Evolutionary conservation across 2,797 vertebrate genomes (phyloP), one percentile per base, ranked within the genome.

Genomic region (Cossypha polioptera): DNA sequence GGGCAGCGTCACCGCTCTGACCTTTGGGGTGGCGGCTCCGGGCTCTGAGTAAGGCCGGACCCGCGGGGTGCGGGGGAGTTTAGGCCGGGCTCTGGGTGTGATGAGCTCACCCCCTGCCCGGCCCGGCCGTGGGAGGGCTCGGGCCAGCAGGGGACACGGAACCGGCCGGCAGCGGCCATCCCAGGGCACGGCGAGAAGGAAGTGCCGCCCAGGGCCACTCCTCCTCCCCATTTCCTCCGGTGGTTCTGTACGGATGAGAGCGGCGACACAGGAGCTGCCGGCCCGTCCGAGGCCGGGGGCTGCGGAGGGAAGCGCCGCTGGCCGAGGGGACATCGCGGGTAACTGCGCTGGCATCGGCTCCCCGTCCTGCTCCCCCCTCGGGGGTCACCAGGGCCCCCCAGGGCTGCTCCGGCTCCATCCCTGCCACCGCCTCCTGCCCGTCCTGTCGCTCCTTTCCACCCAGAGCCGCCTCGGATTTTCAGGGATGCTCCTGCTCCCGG

Each of bases 161-260:
- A 38, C 11, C 3, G 29, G 62, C 74, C 33, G 4, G 22, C 25
- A 14, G 54, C 36, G 31, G 82, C 89, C 35, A 17, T n/a, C 62
- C 79, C 22, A 1, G 0, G 4, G n/a, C 19, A 4, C 12, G 12
- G 59, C 20, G 59, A 94, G 76, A 86, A 94, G 96, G 92, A 95
- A 96, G 94, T 92, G 73, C 69, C 0, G 71, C 94, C 18, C 25
- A 7, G 81, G 87, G 95, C 93, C 95, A 95, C 95, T 96, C 94
- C 95, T 95, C 90, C 92, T 75, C 66, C 22, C 81, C 92, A 75
- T 90, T 96, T 96, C 96, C 96, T 96, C 86, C 21, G 51, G 54
- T 5, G 16, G 38, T 53, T 78, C 51, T 21, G 8, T 7, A 13
- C 88, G 12, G 93, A 54, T 57, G 85, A 28, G 89, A 89, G 50